Conservation (phyloP, 2,888 invertebrate species). For the Leptinotarsa juncta region DNA sequence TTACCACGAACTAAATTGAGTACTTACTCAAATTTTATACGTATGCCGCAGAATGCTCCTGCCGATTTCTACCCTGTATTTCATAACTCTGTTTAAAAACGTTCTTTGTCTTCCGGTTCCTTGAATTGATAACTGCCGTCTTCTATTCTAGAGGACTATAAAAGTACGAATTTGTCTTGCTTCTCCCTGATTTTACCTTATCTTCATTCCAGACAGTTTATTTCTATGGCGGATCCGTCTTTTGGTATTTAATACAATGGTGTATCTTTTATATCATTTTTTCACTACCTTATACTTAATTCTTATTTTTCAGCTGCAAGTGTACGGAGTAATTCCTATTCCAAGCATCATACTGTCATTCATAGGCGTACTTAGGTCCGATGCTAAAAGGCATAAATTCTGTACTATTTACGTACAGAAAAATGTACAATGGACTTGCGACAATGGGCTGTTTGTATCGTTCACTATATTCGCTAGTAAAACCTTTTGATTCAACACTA, state of each 20-base stretch:
- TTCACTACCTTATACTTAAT: background rate
- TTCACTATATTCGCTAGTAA: too few relatives aligned
- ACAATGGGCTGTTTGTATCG: too few relatives aligned
- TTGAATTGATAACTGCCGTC: conserved; percentile 59
- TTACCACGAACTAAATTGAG: background rate
- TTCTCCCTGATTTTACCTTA: conserved; percentile 40
- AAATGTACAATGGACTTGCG: too few relatives aligned
- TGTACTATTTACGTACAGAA: too few relatives aligned
- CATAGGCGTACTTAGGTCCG: too few relatives aligned
- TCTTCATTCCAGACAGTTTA: conserved; percentile 44
- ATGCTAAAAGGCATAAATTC: too few relatives aligned
- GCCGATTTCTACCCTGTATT: conserved; percentile 54
- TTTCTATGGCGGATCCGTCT: too few relatives aligned
- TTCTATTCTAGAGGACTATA: conserved; percentile 50
- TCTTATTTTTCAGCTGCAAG: too few relatives aligned
- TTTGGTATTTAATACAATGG: background rate
- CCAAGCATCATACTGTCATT: too few relatives aligned
- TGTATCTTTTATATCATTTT: background rate
- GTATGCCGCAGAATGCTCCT: conserved; percentile 33
- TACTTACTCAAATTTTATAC: background rate
- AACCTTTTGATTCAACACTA: too few relatives aligned
- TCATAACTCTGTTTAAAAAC: conserved; percentile 42
- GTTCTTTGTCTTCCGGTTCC: conserved; percentile 55
- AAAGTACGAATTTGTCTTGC: conserved; percentile 45
- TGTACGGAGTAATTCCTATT: too few relatives aligned